phyloP scores from a whole-genome alignment of 2,888 invertebrate species.

The Clistopyga incitator region DNA sequence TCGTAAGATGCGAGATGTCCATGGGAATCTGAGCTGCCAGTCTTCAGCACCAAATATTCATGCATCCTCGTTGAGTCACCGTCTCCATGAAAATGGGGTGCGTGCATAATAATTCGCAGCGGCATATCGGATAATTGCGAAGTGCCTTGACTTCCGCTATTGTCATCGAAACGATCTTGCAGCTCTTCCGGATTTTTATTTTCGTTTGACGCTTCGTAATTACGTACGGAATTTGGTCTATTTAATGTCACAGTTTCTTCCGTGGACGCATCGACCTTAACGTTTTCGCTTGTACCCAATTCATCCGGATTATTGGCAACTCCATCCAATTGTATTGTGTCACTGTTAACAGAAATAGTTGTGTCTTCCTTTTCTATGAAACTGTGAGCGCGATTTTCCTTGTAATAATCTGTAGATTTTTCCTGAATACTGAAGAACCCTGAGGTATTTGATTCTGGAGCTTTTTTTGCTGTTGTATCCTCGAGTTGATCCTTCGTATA shows the following conservation, averaged over 20 bases:
- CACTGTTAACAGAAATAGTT: no score
- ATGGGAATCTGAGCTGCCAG: slow-evolving; percentile 74
- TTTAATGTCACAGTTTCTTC: neutral
- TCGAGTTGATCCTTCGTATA: no score
- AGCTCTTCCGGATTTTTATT: neutral
- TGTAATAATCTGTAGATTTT: no score
- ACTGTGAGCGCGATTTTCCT: no score
- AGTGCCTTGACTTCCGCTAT: neutral
- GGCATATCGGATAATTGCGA: slow-evolving; percentile 65
- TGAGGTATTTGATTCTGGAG: no score
- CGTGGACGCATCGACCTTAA: neutral
- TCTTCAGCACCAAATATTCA: slow-evolving; percentile 77
- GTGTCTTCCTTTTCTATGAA: no score
- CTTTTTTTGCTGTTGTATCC: no score
- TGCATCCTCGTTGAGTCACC: slow-evolving; percentile 72
- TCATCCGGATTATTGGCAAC: no score
- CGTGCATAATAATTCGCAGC: slow-evolving; percentile 79
- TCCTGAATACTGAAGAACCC: no score
- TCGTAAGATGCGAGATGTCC: slow-evolving; percentile 72
- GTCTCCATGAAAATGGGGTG: slow-evolving; percentile 78
- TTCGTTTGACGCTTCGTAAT: neutral
- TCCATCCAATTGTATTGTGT: no score
- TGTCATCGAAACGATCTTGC: neutral
- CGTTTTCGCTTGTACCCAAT: no score
- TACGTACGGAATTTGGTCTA: neutral